phyloP scores from a whole-genome alignment of 1,140 invertebrate genomes.

The Portunus trituberculatus region DNA sequence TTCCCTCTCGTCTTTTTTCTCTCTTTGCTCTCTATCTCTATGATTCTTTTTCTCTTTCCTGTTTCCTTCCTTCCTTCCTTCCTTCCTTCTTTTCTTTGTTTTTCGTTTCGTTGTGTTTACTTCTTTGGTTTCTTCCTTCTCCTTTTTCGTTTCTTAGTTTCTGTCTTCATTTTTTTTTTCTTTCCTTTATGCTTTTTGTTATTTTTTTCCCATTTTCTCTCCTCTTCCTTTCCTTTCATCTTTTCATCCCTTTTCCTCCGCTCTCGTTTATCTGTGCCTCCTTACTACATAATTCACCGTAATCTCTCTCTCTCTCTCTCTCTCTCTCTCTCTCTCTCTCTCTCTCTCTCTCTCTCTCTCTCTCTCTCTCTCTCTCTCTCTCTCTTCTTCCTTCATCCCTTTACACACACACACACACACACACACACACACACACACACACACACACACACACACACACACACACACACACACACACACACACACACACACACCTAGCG shows the following conservation, averaged over 20 bases:
- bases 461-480: too few species aligned
- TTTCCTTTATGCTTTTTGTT: neutral
- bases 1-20: too few species aligned
- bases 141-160: too few species aligned
- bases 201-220: neutral
- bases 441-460: too few species aligned
- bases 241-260: neutral
- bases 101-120: too few species aligned
- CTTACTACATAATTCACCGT: neutral
- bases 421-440: too few species aligned
- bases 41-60: neutral
- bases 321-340: neutral
- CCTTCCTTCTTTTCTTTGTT: neutral
- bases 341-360: neutral
- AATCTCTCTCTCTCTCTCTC: too few species aligned
- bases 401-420: neutral
- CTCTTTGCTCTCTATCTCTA: too few species aligned
- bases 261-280: neutral
- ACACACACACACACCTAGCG: too few species aligned
- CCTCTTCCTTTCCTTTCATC: neutral
- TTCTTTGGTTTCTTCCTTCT: too few species aligned
- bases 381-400: neutral
- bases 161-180: neutral
- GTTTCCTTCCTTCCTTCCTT: neutral
- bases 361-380: neutral